Evolutionary conservation across 2,113 vertebrate genomes (phyloP).

Genomic region (Verasper variegatus): DNA sequence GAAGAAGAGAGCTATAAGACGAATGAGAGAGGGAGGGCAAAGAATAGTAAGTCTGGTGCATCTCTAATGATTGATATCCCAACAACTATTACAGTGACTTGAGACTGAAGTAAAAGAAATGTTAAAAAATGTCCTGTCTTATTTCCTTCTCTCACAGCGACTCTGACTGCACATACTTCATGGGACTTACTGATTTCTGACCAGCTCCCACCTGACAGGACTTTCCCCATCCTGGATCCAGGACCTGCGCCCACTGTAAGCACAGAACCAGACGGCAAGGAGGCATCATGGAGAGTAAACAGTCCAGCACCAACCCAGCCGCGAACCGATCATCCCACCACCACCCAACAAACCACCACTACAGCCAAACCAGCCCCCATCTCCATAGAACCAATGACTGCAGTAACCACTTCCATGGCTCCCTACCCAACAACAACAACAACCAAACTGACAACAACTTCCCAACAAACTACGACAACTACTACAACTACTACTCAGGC

Average conservation of each 20-base stretch:
- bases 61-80: background rate
- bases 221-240: conserved; percentile 6
- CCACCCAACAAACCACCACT: conserved; percentile 32
- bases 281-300: background rate
- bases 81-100: background rate
- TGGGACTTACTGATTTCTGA: conserved; percentile 46
- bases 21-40: conserved; percentile 63
- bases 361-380: conserved; percentile 4
- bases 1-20: conserved; percentile 74
- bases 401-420: background rate
- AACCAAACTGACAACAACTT: conserved; percentile 4
- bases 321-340: background rate
- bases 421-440: conserved; percentile 1
- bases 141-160: conserved; percentile 24
- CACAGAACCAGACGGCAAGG: conserved; percentile 13
- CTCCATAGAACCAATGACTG: conserved; percentile 28
- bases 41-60: conserved; percentile 35
- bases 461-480: conserved; percentile 16
- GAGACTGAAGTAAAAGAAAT: background rate
- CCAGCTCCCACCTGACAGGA: conserved; percentile 13
- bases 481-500: background rate
- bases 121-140: background rate
- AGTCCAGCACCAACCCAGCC: background rate
- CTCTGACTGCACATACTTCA: conserved; percentile 8
- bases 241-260: background rate